Conservation (phyloP, 2,888 invertebrate species). For the Mechanitis mazaeus region DNA sequence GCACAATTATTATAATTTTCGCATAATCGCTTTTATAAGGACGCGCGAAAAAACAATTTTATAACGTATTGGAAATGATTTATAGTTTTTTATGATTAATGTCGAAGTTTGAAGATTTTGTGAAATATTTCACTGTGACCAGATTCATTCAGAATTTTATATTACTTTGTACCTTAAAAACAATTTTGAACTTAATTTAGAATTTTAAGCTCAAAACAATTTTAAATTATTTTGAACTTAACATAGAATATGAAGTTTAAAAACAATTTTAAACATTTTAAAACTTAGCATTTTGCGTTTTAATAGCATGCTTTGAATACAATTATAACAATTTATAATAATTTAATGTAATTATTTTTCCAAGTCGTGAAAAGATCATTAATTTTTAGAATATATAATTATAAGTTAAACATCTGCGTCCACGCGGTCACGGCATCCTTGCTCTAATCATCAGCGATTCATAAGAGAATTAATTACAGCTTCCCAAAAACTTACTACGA, state of each 20-base stretch:
- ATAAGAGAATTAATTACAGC: constrained; percentile 73
- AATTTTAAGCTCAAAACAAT: too few relatives aligned
- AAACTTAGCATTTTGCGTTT: constrained; percentile 10
- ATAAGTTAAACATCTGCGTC: constrained; percentile 69
- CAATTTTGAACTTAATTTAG: too few relatives aligned
- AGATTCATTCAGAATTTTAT: not conserved
- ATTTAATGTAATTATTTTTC: constrained; percentile 27
- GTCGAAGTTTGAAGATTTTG: constrained; percentile 39
- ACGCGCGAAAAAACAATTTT: constrained; percentile 74
- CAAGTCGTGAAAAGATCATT: constrained; percentile 63
- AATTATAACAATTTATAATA: constrained; percentile 23
- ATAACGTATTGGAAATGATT: constrained; percentile 61
- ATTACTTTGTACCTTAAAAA: too few relatives aligned
- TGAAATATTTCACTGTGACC: constrained; percentile 6
- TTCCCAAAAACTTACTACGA: constrained; percentile 62
- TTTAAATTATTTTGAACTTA: too few relatives aligned
- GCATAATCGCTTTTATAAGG: constrained; percentile 70
- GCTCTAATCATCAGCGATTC: constrained; percentile 70
- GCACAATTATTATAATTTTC: constrained; percentile 76
- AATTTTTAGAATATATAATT: constrained; percentile 55
- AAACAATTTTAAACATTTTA: too few relatives aligned
- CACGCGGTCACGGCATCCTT: constrained; percentile 53
- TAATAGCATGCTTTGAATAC: constrained; percentile 16
- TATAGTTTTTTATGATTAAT: constrained; percentile 54
- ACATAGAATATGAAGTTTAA: too few relatives aligned